These are phyloP conservation scores for Meriones unguiculatus DNA, from an alignment of 2,113 vertebrate genomes.

Conservation along the genomic window DNA sequence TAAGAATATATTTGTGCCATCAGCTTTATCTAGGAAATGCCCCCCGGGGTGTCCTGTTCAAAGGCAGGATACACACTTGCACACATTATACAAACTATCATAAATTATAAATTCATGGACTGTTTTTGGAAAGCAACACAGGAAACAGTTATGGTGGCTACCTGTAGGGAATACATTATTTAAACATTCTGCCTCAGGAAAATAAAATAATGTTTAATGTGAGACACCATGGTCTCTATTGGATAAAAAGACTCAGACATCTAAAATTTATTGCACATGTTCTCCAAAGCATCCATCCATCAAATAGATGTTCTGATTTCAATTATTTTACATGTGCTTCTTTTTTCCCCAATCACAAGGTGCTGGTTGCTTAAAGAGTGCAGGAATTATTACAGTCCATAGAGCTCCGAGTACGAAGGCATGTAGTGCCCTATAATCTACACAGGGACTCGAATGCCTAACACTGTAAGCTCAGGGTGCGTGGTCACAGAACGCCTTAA, in stretches of 20 bases:
- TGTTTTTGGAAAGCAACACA: conserved; percentile 19
- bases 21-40: not conserved
- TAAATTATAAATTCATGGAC: not conserved
- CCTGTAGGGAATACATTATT: not conserved
- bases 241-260: conserved; percentile 15
- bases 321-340: not conserved
- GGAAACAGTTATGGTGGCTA: conserved; percentile 21
- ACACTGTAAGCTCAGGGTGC: not conserved
- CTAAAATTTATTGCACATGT: not conserved
- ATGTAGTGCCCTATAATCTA: not conserved
- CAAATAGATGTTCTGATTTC: not conserved
- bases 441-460: not conserved
- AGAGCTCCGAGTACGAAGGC: not conserved
- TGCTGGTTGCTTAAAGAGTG: not conserved
- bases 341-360: not conserved
- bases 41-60: not conserved
- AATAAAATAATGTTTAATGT: conserved; percentile 50
- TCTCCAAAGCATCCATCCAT: conserved; percentile 8
- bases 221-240: not conserved
- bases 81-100: not conserved
- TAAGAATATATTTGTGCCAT: not conserved
- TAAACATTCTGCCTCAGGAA: conserved; percentile 25
- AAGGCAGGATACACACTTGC: not conserved
- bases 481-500: not conserved
- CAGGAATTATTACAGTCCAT: not conserved